Evolutionary conservation across 2,113 vertebrate species (phyloP), one percentile per base, ranked within the genome.

Genomic region (Leptobrachium ailaonicum): DNA sequence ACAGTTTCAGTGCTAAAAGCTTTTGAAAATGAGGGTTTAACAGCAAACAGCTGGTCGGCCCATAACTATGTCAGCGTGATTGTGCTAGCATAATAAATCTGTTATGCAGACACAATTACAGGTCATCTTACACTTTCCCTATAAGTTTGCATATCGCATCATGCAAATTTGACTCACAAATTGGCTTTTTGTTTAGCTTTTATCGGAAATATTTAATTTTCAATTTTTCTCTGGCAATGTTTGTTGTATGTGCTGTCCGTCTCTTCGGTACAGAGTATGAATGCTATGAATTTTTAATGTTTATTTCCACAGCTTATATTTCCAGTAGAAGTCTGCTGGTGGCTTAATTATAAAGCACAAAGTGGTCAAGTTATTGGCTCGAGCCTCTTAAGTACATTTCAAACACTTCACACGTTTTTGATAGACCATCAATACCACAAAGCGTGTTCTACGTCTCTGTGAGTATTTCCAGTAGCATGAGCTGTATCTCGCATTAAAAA

Each of bases 221-320:
- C n/a, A 14, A 53, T 71, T 14, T 69, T 41, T 32, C 11, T 62
- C 45, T 70, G 10, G 56, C 20, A 62, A 62, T 42, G 54, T 41
- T 45, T 42, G 54, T 12, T 56, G 11, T 11, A 69, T 71, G 76
- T 70, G 66, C 9, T 77, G 43, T 71, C 53, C 58, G 20, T 41
- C 54, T 13, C 4, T 45, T 62, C 41, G 50, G 58, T 54, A 40
- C 64, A 77, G 47, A 64, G 13, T 13, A 40, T 13, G 20, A 11
- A 77, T 42, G 41, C 54, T 40, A 70, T 77, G 53, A 77, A 70
- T 77, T 70, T 77, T 77, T 77, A 77, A 77, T 77, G 67, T 42
- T 32, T n/a, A 60, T 2, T 77, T 69, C 42, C 66, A 66, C 50
- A 32, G 56, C 54, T 77, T 70, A 70, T 14, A 2, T 43, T 77